Base-by-base conservation (phyloP, 37 sponge, comb jelly and placozoan genomes). In the Oopsacas minuta region DNA sequence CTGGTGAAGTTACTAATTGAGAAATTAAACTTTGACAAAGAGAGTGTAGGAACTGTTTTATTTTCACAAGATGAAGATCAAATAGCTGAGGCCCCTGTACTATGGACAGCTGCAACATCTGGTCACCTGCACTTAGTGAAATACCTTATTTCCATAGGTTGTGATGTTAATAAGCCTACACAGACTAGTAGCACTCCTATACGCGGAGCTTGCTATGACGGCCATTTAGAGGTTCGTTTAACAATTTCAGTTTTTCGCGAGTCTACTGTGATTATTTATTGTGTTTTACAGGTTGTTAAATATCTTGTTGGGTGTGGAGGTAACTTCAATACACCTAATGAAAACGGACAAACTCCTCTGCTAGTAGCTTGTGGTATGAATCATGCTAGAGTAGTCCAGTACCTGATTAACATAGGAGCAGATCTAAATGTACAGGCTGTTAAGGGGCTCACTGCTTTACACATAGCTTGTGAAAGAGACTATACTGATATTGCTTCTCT, bases 391-490 rank as follows among this genome's bases (percentile, higher is more conserved):
- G 28, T 61, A 32, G 75, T 61, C 32, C 5, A 61, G 28, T 61
- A 61, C 30, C 30, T 61, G 75, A 61, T 61, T n/a, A 25, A 10
- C 17, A 25, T 61, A 61, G 22, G 75, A 61, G 75, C 75, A 25
- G 75, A 61, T 61, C 75, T 61, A 5, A 12, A 61, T 34, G 28
- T 34, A 10, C 75, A 61, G 75, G 75, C 75, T 12, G 75, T 61
- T 5, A 61, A 61, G 22, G 75, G 75, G 32, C 75, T 61, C 20
- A 61, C 75, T 20, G 75, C 75, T n/a, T 12, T 61, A 34, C 75
- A 61, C 75, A 61, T 61, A 61, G 75, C 75, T 34, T 61, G 75
- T 12, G 75, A 61, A 34, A 61, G 75, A 61, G 75, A 61, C 75
- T 61, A 61, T 12, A n/a, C 1, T 32, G 75, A 61, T n/a, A n/a